Evolutionary conservation across 1,140 invertebrate genomes (phyloP).

Genomic region (Formica exsecta): DNA sequence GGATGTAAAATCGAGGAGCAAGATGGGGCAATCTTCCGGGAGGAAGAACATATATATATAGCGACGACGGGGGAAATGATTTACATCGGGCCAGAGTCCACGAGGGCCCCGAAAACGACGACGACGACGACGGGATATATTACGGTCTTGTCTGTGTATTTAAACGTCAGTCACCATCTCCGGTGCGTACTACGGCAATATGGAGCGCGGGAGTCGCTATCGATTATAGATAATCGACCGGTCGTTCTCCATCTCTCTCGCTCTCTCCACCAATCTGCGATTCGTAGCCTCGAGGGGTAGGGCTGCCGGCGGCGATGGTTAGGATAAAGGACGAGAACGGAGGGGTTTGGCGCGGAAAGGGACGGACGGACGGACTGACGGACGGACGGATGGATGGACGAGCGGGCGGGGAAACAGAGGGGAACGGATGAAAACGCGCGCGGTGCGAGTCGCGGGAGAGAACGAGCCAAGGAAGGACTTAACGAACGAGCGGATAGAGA

Average conservation of each 20-base stretch:
- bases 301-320: constrained; percentile 62
- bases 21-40: constrained; percentile 8
- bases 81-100: constrained; percentile 31
- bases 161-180: constrained; percentile 59
- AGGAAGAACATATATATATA: constrained; percentile 29
- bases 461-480: constrained; percentile 71
- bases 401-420: background rate
- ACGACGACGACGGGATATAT: constrained; percentile 50
- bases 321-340: constrained; percentile 39
- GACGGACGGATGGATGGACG: no score
- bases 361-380: background rate
- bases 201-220: constrained; percentile 70
- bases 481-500: constrained; percentile 71
- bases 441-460: constrained; percentile 71
- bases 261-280: constrained; percentile 76
- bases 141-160: constrained; percentile 62
- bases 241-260: constrained; percentile 32
- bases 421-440: constrained; percentile 70
- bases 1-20: constrained; percentile 21
- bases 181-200: constrained; percentile 68
- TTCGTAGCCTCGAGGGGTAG: constrained; percentile 74
- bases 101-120: background rate
- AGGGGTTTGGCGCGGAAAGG: constrained; percentile 30
- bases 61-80: constrained; percentile 22
- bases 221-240: constrained; percentile 79